A percentile compares a stretch with the other conserved stretches of the same genome.
phyloP scores from a whole-genome alignment of 2,113 vertebrate genomes.

The Rhadina sibilatrix region DNA sequence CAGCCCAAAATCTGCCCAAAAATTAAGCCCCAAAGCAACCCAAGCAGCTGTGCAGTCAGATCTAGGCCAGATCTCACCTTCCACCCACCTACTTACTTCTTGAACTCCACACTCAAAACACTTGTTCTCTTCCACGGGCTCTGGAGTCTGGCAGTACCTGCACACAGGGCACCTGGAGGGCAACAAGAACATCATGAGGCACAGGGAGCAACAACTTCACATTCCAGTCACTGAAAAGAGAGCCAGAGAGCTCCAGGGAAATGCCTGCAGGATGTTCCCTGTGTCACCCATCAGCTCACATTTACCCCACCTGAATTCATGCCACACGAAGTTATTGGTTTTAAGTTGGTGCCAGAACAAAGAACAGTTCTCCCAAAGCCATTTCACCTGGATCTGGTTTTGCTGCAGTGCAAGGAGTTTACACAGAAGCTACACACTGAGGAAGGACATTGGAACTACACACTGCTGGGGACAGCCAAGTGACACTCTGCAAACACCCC shows the following conservation, averaged over 20 bases:
- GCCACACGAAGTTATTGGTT: not conserved
- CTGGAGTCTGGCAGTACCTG: constrained; percentile 95
- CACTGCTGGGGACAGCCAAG: not conserved
- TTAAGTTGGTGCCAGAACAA: not conserved
- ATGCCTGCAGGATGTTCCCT: not conserved
- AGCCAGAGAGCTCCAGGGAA: not conserved
- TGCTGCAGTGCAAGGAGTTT: not conserved
- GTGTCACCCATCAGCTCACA: fast-evolving
- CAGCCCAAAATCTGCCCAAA: not conserved
- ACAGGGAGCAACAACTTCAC: not conserved
- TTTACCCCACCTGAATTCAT: not conserved
- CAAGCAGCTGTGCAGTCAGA: not conserved
- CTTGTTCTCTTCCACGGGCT: constrained; percentile 97
- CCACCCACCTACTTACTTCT: constrained; percentile 85
- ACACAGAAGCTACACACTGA: not conserved
- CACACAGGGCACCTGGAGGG: constrained; percentile 92
- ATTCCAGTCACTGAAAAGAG: not conserved
- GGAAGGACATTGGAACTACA: not conserved
- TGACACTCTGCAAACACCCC: not conserved
- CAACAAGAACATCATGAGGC: not conserved
- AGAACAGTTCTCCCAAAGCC: not conserved
- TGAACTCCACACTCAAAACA: constrained; percentile 98
- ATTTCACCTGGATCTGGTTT: not conserved
- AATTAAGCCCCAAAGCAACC: not conserved
- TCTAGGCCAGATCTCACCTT: not conserved